A percentile compares a stretch with the other conserved stretches of the same genome.
These are phyloP conservation scores for Agrilus mali DNA, from an alignment of 2,888 invertebrate genomes.

Conservation along the genomic window DNA sequence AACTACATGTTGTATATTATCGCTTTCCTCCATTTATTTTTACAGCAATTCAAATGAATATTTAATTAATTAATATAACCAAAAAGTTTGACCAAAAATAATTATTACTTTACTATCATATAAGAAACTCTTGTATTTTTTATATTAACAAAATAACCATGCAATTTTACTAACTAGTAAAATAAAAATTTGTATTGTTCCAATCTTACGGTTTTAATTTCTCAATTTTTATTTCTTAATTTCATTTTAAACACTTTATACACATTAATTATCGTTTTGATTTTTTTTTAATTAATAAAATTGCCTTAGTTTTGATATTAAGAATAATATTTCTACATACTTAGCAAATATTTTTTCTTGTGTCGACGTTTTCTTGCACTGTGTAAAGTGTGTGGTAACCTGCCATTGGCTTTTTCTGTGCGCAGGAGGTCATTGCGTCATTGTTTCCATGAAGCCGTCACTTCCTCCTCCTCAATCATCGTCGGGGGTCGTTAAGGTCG, in stretches of 20 bases:
- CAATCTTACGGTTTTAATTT: neutral
- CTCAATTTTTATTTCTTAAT: conserved; percentile 3
- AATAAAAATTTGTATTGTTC: too few species aligned
- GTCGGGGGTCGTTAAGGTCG: conserved; percentile 50
- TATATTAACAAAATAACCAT: too few species aligned
- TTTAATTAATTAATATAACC: too few species aligned
- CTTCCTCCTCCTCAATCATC: conserved; percentile 8
- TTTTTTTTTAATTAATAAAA: too few species aligned
- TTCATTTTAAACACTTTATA: conserved; percentile 1
- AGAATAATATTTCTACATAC: neutral
- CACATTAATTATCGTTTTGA: neutral
- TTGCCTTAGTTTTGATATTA: neutral
- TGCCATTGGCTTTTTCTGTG: conserved; percentile 75
- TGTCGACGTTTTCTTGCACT: conserved; percentile 3
- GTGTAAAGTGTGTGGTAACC: conserved; percentile 33
- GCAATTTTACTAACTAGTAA: too few species aligned
- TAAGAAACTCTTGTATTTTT: too few species aligned
- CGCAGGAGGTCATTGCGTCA: conserved; percentile 49
- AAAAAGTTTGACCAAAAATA: too few species aligned
- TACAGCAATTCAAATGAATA: too few species aligned
- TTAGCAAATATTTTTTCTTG: neutral
- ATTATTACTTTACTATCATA: too few species aligned
- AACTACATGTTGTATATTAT: too few species aligned
- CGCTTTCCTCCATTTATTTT: too few species aligned
- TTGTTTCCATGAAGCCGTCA: conserved; percentile 32